Evolutionary conservation across 2,113 vertebrate species (phyloP), one percentile per base, ranked within the genome.

Genomic region (Ctenodactylus gundi): DNA sequence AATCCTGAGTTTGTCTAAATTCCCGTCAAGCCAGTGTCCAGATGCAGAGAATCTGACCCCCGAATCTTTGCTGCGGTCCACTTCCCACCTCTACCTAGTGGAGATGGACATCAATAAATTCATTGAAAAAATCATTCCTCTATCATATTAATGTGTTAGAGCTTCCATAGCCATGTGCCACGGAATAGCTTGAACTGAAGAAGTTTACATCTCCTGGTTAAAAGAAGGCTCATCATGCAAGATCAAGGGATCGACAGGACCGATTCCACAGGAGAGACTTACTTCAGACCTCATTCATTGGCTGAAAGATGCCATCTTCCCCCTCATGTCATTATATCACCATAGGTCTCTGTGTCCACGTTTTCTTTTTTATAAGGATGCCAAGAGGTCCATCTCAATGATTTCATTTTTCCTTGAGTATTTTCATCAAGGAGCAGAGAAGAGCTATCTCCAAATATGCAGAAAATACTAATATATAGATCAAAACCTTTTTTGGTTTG

Each of bases 31-130:
- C 53, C 57, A 27, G 3, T 44, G 4, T 39, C 17, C 15, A n/a
- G n/a, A n/a, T n/a, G 23, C 5, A 55, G 55, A 73, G 46, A 78
- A 67, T 83, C 39, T 39, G 5, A 7, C 80, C 25, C 23, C 4
- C 18, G 44, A 3, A 15, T 39, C 34, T 6, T 34, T 11, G 15
- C 12, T 0, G 41, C 6, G 55, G 3, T 3, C 31, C 25, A 3
- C 14, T 7, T 0, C 7, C 4, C 23, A 25, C 9, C n/a, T 62
- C 64, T 7, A 58, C 60, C 10, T 27, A 84, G 27, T 29, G 7
- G 4, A 67, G 46, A 11, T 12, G 7, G n/a, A 55, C 6, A 7
- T 44, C 4, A 13, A 64, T 2, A 57, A 20, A 12, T 17, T n/a
- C 34, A 49, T 6, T 23, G 39, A 62, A 62, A 31, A 94, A 57